Base-by-base conservation (phyloP, 2,888 invertebrate genomes). In the Perdita meconis region DNA sequence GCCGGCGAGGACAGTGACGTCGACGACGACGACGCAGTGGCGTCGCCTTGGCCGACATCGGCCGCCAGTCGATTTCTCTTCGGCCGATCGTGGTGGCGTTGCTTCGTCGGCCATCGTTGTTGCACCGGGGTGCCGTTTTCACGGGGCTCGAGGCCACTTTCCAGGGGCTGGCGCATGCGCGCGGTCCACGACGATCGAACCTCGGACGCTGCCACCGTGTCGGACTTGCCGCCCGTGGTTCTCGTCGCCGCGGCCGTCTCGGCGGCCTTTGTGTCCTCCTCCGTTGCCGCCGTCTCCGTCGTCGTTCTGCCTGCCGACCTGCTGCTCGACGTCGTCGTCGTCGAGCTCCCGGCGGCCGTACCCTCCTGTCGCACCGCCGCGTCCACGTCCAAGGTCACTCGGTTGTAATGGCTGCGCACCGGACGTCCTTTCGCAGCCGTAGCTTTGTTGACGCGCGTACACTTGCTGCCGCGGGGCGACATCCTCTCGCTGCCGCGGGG, bases 141-240 rank as follows among this genome's bases (percentile, higher is more conserved):
- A 87, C 87, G 90, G 87, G 87, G 87, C 87, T 87, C 88, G 85
- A 87, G 83, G 85, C 83, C 78, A 83, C 82, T 82, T 89, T 88
- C 93, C 93, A 93, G 93, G 93, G 94, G 84, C 92, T 90, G 88
- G 75, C 90, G 90, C 90, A 85, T 86, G 91, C 89, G 89, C 87
- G 82, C 93, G 93, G 93, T 93, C 57, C 68, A 75, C 66, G 80
- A 70, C 78, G 86, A 86, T 86, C 85, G 86, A 85, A 84, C 86
- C 80, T 85, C 85, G 85, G 84, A 77, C 71, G 80, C 84, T 74
- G 81, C 83, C 65, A 57, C 74, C 75, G 40, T n/a, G n/a, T n/a
- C 85, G 40, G 82, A 72, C 77, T 84, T 77, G 53, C 64, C n/a
- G n/a, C n/a, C n/a, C n/a, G n/a, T 67, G 71, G 72, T 67, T 63